Evolutionary conservation across 2,888 invertebrate species (phyloP).

Genomic region (Cyclophora albipunctata): DNA sequence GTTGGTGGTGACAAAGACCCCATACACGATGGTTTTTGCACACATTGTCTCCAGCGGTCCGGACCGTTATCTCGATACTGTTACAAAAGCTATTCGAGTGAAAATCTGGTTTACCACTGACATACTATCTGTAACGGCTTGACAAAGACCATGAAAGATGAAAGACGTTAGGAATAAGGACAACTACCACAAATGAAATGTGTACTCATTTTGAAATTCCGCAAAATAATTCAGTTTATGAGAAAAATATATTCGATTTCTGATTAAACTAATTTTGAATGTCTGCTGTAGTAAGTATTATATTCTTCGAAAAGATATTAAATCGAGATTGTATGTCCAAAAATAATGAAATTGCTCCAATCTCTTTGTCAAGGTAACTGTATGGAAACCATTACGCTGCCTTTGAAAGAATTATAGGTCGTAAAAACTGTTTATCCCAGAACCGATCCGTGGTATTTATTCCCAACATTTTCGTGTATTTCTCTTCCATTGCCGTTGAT

Average conservation of each 20-base stretch:
- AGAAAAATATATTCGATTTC: no score
- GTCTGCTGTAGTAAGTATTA: no score
- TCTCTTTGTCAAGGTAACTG: slow-evolving; percentile 12
- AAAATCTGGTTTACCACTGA: slow-evolving; percentile 12
- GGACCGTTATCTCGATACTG: slow-evolving; percentile 33
- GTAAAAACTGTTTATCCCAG: slow-evolving; percentile 25
- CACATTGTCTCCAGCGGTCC: slow-evolving; percentile 25
- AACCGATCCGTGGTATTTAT: slow-evolving; percentile 19
- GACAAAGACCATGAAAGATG: neutral
- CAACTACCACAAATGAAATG: no score
- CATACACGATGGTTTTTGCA: slow-evolving; percentile 34
- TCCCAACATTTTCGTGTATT: slow-evolving; percentile 24
- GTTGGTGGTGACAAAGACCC: neutral
- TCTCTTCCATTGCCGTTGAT: slow-evolving; percentile 32
- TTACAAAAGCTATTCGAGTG: slow-evolving; percentile 16
- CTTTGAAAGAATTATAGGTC: slow-evolving; percentile 16
- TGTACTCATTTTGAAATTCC: no score
- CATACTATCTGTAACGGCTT: no score
- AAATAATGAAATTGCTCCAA: neutral
- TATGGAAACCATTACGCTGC: slow-evolving; percentile 4
- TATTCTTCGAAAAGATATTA: no score
- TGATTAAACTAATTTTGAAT: no score
- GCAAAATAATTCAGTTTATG: no score
- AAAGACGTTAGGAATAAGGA: no score
- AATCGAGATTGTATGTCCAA: no score